A percentile compares a stretch with the other conserved stretches of the same genome.
Conservation (phyloP, 2,113 vertebrate genomes). For the Anas platyrhynchos region DNA sequence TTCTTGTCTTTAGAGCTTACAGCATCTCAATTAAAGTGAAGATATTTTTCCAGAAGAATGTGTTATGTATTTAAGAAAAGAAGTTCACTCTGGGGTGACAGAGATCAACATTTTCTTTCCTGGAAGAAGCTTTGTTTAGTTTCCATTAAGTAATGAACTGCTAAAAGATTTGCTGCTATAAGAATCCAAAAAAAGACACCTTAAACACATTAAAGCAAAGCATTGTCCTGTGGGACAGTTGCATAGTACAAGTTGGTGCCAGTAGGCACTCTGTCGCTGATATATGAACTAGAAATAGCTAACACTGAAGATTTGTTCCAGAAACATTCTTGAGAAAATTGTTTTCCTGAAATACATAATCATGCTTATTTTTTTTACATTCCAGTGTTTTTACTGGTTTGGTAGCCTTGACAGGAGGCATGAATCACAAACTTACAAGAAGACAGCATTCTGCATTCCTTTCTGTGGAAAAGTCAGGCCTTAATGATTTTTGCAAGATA, state of each 20-base stretch:
- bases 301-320: conserved; percentile 63
- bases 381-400: conserved; percentile 68
- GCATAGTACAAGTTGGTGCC: conserved; percentile 22
- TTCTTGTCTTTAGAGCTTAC: conserved; percentile 40
- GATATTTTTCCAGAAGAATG: conserved; percentile 60
- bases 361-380: conserved; percentile 63
- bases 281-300: conserved; percentile 56
- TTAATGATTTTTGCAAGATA: conserved; percentile 15
- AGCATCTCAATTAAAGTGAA: conserved; percentile 29
- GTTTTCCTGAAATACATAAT: conserved; percentile 70
- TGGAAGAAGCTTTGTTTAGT: conserved; percentile 59
- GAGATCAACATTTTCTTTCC: conserved; percentile 58
- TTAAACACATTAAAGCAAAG: conserved; percentile 22
- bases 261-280: conserved; percentile 53
- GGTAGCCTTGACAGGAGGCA: conserved; percentile 56
- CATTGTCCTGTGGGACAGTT: conserved; percentile 45
- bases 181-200: conserved; percentile 59
- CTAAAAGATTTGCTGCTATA: conserved; percentile 62
- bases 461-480: conserved; percentile 32
- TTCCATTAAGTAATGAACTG: conserved; percentile 70
- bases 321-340: conserved; percentile 72
- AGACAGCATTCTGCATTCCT: conserved; percentile 54
- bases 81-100: conserved; percentile 53
- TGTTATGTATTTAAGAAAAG: conserved; percentile 51
- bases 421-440: conserved; percentile 61